A percentile compares a stretch with the other conserved stretches of the same genome.
Evolutionary conservation across 2,113 vertebrate genomes (phyloP).

Genomic region (Choloepus hoffmanni): DNA sequence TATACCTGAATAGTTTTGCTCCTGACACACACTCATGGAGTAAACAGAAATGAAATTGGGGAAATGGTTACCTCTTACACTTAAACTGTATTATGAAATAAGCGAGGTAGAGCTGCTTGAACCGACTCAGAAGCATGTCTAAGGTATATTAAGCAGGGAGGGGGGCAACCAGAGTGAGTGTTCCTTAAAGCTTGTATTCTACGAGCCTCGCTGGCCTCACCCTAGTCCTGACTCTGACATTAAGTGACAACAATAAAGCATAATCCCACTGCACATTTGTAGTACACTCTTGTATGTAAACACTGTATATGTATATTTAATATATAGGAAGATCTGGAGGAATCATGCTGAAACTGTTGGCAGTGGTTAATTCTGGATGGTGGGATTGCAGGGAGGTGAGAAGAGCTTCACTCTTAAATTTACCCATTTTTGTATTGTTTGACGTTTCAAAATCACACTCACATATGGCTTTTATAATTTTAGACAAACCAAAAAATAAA

Average conservation of each 20-base stretch:
- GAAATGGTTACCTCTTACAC: background rate
- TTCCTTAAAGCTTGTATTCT: background rate
- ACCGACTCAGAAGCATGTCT: background rate
- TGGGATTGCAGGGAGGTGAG: background rate
- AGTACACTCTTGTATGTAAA: background rate
- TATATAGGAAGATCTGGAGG: background rate
- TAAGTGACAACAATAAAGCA: background rate
- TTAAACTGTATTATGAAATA: background rate
- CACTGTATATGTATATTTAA: background rate
- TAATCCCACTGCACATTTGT: background rate
- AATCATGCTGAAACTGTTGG: background rate
- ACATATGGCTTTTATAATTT: background rate
- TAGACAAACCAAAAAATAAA: slow-evolving; percentile 64
- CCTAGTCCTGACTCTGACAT: background rate
- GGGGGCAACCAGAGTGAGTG: background rate
- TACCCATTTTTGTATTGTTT: background rate
- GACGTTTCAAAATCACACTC: slow-evolving; percentile 39
- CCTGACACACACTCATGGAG: background rate
- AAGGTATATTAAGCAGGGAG: background rate
- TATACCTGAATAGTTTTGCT: background rate
- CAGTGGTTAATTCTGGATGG: background rate
- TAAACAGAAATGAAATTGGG: background rate
- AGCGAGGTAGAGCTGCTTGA: background rate
- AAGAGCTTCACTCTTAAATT: background rate
- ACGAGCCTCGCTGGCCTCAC: background rate